Evolutionary conservation across 1,140 invertebrate genomes (phyloP).

Genomic region (Drosophila quadrilineata): DNA sequence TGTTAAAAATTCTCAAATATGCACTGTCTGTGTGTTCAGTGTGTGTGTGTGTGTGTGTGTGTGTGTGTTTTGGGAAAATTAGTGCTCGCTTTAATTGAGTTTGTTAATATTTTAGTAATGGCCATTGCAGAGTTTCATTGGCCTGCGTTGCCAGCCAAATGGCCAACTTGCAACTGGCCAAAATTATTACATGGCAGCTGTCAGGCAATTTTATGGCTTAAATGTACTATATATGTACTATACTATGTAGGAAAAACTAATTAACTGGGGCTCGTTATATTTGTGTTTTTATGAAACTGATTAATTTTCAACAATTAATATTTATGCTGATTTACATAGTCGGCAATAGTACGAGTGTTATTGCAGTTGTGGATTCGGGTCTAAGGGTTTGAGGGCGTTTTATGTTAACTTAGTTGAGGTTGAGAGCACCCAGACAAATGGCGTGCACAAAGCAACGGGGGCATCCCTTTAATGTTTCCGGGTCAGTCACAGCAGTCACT

Average conservation of each 20-base stretch:
- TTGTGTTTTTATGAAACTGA: conserved; percentile 53
- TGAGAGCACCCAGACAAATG: conserved; percentile 17
- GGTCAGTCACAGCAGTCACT: conserved; percentile 76
- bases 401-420: conserved; percentile 63
- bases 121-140: conserved; percentile 47
- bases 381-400: conserved; percentile 44
- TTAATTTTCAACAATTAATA: conserved; percentile 74
- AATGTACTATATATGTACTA: conserved; percentile 16
- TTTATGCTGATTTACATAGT: conserved; percentile 66
- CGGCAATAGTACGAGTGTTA: conserved; percentile 7
- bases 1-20: conserved; percentile 56
- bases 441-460: conserved; percentile 46
- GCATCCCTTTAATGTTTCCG: conserved; percentile 74
- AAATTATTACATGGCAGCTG: conserved; percentile 67
- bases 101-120: conserved; percentile 78
- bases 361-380: conserved; percentile 28
- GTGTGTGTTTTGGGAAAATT: conserved; percentile 55
- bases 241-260: conserved; percentile 59
- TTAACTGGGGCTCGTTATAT: conserved; percentile 65
- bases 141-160: conserved; percentile 23
- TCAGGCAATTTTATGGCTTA: conserved; percentile 61
- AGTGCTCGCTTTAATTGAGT: conserved; percentile 75
- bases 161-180: too few species aligned
- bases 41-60: conserved; percentile 1
- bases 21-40: not conserved